Evolutionary conservation across 2,797 vertebrate genomes (phyloP), one percentile per base, ranked within the genome.

Genomic region (Typhlichthys subterraneus): DNA sequence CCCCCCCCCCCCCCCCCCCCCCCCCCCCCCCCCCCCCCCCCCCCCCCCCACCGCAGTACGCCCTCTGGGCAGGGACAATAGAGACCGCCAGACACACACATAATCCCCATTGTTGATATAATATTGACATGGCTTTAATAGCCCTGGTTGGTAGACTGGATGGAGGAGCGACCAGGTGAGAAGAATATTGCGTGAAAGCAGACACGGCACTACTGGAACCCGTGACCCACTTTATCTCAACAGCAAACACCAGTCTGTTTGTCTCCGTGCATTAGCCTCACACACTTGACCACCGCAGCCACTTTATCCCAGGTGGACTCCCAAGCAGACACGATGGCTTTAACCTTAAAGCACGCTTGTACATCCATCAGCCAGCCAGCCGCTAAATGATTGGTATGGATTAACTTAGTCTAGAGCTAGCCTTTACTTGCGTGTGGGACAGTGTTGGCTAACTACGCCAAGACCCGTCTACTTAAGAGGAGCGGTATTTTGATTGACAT

Each of bases 111-210:
- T 89, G 90, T 88, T 90, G 82, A 55, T 85, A 73, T 70, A 85
- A 87, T 88, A 88, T 85, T 88, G 89, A 88, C 85, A 86, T 75
- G 83, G 79, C 85, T 85, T 70, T 89, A 89, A 89, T 87, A 80
- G 78, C 72, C 65, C 59, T 59, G 69, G 59, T 69, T 77, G 59
- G 50, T 49, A 58, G 66, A 80, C 68, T 53, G 61, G 48, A 59
- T 17, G 58, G 55, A 81, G 64, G 63, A 67, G 79, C 78, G 85
- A 55, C 76, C 81, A 80, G 80, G 84, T 86, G 57, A 79, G 80
- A 61, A 31, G 23, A 57, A 76, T 78, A 81, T 77, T 66, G 80
- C 79, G 72, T 88, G 86, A 77, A 83, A 80, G 61, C 76, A 4
- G 51, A 49, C 29, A 69, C 64, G 57, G 62, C n/a, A 23, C 59